Base-by-base conservation (phyloP, 1,140 invertebrate species). In the Antheraea pernyi region DNA sequence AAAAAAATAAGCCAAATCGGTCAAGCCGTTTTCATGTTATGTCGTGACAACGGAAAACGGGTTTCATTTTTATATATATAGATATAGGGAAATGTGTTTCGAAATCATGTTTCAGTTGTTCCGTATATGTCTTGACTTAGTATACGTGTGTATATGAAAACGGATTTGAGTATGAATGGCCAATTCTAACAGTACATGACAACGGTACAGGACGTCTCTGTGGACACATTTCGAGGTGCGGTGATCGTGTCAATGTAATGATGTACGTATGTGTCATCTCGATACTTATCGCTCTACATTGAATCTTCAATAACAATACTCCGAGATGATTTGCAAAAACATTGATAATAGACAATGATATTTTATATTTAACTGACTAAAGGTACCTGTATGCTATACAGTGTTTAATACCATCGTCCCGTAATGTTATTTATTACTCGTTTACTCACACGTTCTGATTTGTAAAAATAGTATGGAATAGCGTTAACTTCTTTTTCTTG, bases 161-260 rank as follows among this genome's bases (percentile, higher is more conserved):
- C 59, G 59, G 19, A 22, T 60, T 60, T 18, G 13, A 19, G 19
- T 60, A 7, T n/a, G 58, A 59, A 22, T 30, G 36, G 22, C 22
- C 13, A 22, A 60, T 60, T 37, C 30, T 37, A 63, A 36, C 37
- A 36, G 16, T 37, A 30, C 61, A 63, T 8, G 37, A 30, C 61
- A 63, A 63, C 61, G 61, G 61, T 63, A 63, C 19, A 63, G 46
- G 46, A n/a, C 5, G 46, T 53, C 16, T 53, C 46, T 53, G 46
- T 37, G 16, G 19, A 36, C 30, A 61, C 19, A 37, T 37, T 37
- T 37, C 61, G 30, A 36, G 16, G 30, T 37, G 61, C 13, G 30
- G 61, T 63, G 37, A n/a, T 63, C 61, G 37, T 61, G 46, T n/a
- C 59, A 16, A 22, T 11, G 19, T 63, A 63, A 37, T 63, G 61